Evolutionary conservation across 92 coral and sea anemone genomes (phyloP).

Genomic region (Isaurus tuberculatus): DNA sequence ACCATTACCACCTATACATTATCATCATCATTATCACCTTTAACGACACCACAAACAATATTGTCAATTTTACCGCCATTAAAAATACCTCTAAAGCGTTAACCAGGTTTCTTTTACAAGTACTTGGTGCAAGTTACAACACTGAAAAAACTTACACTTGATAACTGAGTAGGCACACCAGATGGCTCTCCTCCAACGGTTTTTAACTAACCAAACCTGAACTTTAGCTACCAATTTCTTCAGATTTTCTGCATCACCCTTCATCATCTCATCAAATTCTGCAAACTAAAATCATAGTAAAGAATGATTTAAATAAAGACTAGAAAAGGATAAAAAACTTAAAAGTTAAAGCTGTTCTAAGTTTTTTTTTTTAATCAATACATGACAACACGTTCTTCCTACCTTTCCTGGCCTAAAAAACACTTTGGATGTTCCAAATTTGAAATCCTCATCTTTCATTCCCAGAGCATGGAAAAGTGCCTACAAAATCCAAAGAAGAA

Average conservation of each 20-base stretch:
- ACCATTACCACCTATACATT: background rate
- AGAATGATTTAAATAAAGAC: background rate
- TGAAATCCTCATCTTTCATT: constrained; percentile 88
- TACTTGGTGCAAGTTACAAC: background rate
- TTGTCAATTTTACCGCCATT: no score
- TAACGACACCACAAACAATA: no score
- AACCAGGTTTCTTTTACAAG: background rate
- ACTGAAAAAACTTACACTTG: constrained; percentile 71
- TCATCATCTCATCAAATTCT: constrained; percentile 96
- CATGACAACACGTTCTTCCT: background rate
- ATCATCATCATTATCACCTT: no score
- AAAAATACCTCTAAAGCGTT: no score
- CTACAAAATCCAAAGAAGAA: constrained; percentile 39
- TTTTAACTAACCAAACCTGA: constrained; percentile 79
- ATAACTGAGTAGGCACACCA: constrained; percentile 94
- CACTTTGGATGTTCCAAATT: constrained; percentile 95
- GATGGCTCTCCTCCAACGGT: constrained; percentile 95
- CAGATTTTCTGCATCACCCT: constrained; percentile 89
- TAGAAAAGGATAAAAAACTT: background rate
- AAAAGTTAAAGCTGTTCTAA: background rate
- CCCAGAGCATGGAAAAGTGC: constrained; percentile 98
- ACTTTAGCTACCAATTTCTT: constrained; percentile 92
- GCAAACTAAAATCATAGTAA: constrained; percentile 75
- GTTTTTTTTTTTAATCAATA: background rate
- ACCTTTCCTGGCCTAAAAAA: constrained; percentile 99